phyloP scores from a whole-genome alignment of 2,888 invertebrate species.

The Erannis defoliaria region DNA sequence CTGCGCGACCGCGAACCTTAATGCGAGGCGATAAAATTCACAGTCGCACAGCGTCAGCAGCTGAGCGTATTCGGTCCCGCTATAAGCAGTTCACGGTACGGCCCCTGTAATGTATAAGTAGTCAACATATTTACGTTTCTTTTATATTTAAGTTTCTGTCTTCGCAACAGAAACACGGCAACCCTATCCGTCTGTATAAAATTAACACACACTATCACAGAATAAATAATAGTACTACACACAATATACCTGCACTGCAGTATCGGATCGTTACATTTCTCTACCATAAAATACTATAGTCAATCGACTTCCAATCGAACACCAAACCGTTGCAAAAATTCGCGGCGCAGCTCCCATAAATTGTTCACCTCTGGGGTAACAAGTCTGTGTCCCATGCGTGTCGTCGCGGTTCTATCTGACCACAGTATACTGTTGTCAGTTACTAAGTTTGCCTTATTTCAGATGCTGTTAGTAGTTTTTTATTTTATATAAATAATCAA shows the following conservation, averaged over 20 bases:
- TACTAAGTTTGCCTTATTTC: not conserved
- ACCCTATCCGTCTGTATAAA: not conserved
- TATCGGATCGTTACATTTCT: constrained; percentile 27
- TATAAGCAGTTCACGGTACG: too few relatives aligned
- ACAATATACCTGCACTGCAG: constrained; percentile 25
- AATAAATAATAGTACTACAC: not conserved
- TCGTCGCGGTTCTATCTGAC: constrained; percentile 55
- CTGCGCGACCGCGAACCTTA: too few relatives aligned
- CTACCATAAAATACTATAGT: constrained; percentile 41
- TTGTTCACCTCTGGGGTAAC: constrained; percentile 54
- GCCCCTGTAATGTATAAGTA: too few relatives aligned
- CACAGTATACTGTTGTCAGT: constrained; percentile 24
- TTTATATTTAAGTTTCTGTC: too few relatives aligned
- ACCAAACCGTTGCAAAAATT: constrained; percentile 52
- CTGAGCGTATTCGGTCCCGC: too few relatives aligned
- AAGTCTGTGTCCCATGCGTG: constrained; percentile 64
- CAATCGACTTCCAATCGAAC: constrained; percentile 37
- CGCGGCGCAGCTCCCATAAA: constrained; percentile 43
- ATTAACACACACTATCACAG: too few relatives aligned
- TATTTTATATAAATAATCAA: too few relatives aligned
- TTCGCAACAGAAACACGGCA: too few relatives aligned
- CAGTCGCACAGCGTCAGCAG: too few relatives aligned
- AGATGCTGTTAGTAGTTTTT: not conserved
- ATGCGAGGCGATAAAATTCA: too few relatives aligned
- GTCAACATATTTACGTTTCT: too few relatives aligned